A percentile compares a stretch with the other conserved stretches of the same genome.
phyloP scores from a whole-genome alignment of 2,797 vertebrate genomes.

The Pipistrellus kuhlii region DNA sequence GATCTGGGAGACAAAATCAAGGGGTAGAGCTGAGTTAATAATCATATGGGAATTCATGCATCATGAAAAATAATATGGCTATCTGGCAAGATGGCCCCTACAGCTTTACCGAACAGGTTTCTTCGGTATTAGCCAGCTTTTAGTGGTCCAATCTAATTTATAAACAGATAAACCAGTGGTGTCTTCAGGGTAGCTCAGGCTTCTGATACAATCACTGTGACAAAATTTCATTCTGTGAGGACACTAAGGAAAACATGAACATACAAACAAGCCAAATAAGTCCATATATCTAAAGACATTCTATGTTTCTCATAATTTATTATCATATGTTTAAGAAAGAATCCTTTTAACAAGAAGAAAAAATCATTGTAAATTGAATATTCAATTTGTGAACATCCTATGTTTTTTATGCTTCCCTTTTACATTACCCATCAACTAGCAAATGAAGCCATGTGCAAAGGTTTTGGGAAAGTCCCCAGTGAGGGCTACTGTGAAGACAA shows the following conservation, averaged over 20 bases:
- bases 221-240: constrained; percentile 45
- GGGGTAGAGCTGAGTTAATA: neutral
- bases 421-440: constrained; percentile 62
- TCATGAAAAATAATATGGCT: neutral
- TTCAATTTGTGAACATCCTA: neutral
- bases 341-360: constrained; percentile 24
- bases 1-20: neutral
- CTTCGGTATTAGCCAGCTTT: neutral
- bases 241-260: constrained; percentile 26
- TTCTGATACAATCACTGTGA: constrained; percentile 32
- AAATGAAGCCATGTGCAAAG: constrained; percentile 75
- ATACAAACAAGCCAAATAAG: constrained; percentile 34
- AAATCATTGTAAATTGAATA: constrained; percentile 9
- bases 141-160: constrained; percentile 6
- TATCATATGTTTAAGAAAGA: constrained; percentile 13
- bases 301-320: neutral
- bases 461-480: constrained; percentile 80
- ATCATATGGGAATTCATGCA: constrained; percentile 16
- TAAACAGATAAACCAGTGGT: constrained; percentile 54
- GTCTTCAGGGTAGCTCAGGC: constrained; percentile 19
- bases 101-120: constrained; percentile 13
- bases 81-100: neutral
- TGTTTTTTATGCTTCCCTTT: constrained; percentile 18
- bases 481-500: constrained; percentile 87
- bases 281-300: constrained; percentile 45